Base-by-base conservation (phyloP, 2,113 vertebrate species). In the Marmota flaviventris region DNA sequence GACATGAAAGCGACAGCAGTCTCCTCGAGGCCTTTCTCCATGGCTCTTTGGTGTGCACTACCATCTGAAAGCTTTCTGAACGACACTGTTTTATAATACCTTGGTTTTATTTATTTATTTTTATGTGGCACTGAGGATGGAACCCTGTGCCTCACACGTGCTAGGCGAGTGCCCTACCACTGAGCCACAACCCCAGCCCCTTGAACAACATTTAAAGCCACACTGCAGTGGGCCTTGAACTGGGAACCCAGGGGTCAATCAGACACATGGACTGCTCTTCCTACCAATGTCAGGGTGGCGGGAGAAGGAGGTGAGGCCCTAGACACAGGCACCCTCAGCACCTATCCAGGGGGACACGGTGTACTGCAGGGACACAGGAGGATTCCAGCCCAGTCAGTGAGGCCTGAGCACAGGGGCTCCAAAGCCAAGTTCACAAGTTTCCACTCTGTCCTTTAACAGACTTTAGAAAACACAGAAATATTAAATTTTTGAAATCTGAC, bases 311-410 rank as follows among this genome's bases (percentile, higher is more conserved):
- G 39, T 53, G 73, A 85, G 81, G 83, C 14, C 22, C 6, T 4
- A 24, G 34, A 56, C 29, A 32, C 34, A 27, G 4, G 9, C 12
- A 5, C 20, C 32, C 8, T 5, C 10, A 11, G 2, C 5, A 14
- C 4, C 42, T 56, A 48, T 6, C 32, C 45, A 16, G 13, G 63
- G 25, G 20, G 32, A 14, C 51, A 8, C 0, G 4, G 20, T 0
- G 45, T 0, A 0, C 11, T 56, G 0, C 0, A 34, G 14, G 65
- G 5, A 13, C 0, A 13, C 27, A 45, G n/a, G 32, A 83, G 48
- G 32, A 6, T 17, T 18, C 29, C 34, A 2, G 56, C 5, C 14
- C 0, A 1, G 34, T 8, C 53, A 32, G 25, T 8, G 4, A 0
- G 25, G n/a, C 9, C 27, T 20, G 0, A n/a, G 11, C 65, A 18